phyloP scores from a whole-genome alignment of 2,113 vertebrate genomes.

The Solea senegalensis region DNA sequence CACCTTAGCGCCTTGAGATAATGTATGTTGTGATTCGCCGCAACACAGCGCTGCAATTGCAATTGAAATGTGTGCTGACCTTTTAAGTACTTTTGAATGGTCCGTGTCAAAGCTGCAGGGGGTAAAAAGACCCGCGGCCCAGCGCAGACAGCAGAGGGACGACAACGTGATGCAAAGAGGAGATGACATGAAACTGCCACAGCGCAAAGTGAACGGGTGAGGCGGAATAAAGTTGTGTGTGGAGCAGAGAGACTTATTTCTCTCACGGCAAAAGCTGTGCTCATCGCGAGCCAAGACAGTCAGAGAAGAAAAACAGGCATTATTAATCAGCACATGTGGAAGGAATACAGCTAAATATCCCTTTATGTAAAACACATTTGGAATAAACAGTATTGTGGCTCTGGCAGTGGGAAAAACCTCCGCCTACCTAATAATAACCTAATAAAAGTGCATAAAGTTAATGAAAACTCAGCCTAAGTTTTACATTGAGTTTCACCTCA shows the following conservation, averaged over 20 bases:
- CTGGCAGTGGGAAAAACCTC: background rate
- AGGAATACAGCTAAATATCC: conserved; percentile 20
- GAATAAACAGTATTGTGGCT: background rate
- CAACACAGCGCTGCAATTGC: background rate
- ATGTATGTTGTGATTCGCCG: background rate
- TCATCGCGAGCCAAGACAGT: conserved; percentile 47
- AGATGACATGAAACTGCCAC: conserved; percentile 60
- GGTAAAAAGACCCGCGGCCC: conserved; percentile 13
- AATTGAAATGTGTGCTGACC: conserved; percentile 13
- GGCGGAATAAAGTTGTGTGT: conserved; percentile 53
- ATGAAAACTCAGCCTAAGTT: background rate
- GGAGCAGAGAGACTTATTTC: conserved; percentile 43
- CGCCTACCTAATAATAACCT: background rate
- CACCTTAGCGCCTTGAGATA: background rate
- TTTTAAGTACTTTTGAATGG: conserved; percentile 9
- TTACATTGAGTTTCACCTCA: background rate
- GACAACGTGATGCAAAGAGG: conserved; percentile 39
- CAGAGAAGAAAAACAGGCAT: background rate
- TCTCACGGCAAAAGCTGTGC: conserved; percentile 39
- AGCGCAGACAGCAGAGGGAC: conserved; percentile 23
- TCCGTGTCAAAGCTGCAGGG: conserved; percentile 33
- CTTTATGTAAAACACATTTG: background rate
- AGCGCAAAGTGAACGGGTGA: conserved; percentile 50
- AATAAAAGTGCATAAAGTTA: background rate
- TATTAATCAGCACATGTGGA: conserved; percentile 2